These are phyloP conservation scores for Ceyx erithaca DNA, from an alignment of 2,797 vertebrate genomes.

Conservation along the genomic window DNA sequence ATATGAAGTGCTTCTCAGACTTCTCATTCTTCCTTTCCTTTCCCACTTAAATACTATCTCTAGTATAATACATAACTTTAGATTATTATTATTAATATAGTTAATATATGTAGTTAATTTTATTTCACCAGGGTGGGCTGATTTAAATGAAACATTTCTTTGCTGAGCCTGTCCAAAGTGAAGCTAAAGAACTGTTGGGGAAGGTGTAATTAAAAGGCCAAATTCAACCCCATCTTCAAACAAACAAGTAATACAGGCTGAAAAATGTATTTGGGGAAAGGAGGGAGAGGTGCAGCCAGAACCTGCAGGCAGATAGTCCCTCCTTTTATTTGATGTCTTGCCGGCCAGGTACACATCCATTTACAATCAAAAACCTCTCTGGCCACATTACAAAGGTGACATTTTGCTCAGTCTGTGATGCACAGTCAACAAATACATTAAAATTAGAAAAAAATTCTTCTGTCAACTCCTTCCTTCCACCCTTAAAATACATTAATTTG, in stretches of 20 bases:
- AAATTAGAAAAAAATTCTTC: slow-evolving; percentile 1
- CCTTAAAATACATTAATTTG: neutral
- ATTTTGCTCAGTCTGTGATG: neutral
- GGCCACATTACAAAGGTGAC: neutral
- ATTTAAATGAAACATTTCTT: neutral
- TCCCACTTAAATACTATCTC: neutral
- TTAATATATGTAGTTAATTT: neutral
- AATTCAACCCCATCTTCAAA: neutral
- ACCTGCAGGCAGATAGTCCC: neutral
- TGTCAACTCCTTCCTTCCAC: neutral
- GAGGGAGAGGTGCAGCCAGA: neutral
- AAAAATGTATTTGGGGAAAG: neutral
- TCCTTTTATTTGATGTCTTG: neutral
- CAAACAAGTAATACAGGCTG: fast-evolving
- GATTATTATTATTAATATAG: neutral
- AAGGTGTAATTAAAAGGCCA: neutral
- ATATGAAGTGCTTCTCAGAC: neutral
- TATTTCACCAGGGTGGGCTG: neutral
- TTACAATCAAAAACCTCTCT: neutral
- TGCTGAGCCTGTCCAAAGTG: neutral
- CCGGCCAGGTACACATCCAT: neutral
- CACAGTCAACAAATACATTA: slow-evolving; percentile 1
- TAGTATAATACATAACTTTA: neutral
- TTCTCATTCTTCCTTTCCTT: neutral
- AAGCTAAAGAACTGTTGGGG: neutral